Conservation (phyloP, 2,113 vertebrate species). For the Epinephelus lanceolatus region DNA sequence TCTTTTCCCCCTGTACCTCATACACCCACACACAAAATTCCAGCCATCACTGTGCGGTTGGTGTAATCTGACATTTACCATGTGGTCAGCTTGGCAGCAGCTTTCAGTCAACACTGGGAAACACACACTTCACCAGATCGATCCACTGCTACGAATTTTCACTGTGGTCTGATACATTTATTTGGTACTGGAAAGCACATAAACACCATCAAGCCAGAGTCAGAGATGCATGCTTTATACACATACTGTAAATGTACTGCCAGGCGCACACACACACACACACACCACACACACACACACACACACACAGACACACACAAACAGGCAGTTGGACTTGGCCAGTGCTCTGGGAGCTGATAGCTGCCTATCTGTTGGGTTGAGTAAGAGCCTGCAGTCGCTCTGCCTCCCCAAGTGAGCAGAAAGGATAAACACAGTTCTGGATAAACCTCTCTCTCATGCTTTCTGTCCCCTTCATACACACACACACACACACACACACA, state of each 20-base stretch:
- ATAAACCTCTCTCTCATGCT: conserved; percentile 61
- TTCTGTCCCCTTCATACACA: conserved; percentile 40
- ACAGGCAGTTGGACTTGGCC: conserved; percentile 4
- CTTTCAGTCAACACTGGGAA: neutral
- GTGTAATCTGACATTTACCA: neutral
- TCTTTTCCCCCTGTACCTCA: too few species aligned
- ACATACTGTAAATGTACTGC: conserved; percentile 19
- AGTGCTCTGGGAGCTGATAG: conserved; percentile 62
- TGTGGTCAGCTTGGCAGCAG: neutral
- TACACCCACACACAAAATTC: too few species aligned
- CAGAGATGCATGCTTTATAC: conserved; percentile 6
- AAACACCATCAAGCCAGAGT: conserved; percentile 9
- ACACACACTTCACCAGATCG: neutral
- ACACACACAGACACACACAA: conserved; percentile 15
- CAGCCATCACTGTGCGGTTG: neutral
- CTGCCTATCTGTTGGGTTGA: conserved; percentile 66
- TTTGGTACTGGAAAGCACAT: conserved; percentile 3
- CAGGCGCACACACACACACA: neutral
- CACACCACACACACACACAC: conserved; percentile 3
- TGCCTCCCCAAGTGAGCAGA: conserved; percentile 50
- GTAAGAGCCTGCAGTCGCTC: conserved; percentile 41
- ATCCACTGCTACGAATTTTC: neutral
- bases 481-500: conserved; percentile 23
- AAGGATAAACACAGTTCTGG: conserved; percentile 68
- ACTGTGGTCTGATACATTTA: neutral